phyloP scores from a whole-genome alignment of 1,140 invertebrate genomes.

The Calliopsis andreniformis region DNA sequence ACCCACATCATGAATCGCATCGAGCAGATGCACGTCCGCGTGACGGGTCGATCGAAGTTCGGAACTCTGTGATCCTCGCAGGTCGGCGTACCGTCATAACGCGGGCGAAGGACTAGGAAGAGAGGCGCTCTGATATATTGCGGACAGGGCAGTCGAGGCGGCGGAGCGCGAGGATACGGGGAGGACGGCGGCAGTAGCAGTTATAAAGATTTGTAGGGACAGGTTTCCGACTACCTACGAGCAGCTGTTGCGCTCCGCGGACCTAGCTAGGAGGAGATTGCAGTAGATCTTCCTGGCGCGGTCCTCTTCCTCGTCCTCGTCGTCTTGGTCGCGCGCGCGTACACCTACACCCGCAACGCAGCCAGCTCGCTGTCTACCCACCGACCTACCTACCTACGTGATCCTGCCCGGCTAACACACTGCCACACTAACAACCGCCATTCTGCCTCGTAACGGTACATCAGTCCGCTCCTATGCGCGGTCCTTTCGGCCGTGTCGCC shows the following conservation, averaged over 20 bases:
- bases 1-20: too few species aligned
- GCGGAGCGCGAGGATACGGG: neutral
- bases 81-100: conserved; percentile 29
- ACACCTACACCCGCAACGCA: conserved; percentile 54
- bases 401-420: conserved; percentile 75
- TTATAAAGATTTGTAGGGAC: conserved; percentile 72
- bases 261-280: conserved; percentile 30
- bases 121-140: conserved; percentile 43
- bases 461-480: conserved; percentile 57
- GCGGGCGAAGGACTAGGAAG: conserved; percentile 27
- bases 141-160: neutral
- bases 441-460: conserved; percentile 73
- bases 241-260: conserved; percentile 57
- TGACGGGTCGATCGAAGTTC: neutral
- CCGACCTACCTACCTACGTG: conserved; percentile 67
- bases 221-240: conserved; percentile 65
- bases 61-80: conserved; percentile 12
- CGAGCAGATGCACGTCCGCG: neutral
- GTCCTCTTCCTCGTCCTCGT: conserved; percentile 40
- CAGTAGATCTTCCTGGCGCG: conserved; percentile 54
- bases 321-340: conserved; percentile 18
- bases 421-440: conserved; percentile 72
- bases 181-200: conserved; percentile 41
- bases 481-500: conserved; percentile 54
- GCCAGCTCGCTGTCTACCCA: conserved; percentile 39